Evolutionary conservation across 2,797 vertebrate species (phyloP), one percentile per base, ranked within the genome.

Genomic region (Hoplostethus atlanticus): DNA sequence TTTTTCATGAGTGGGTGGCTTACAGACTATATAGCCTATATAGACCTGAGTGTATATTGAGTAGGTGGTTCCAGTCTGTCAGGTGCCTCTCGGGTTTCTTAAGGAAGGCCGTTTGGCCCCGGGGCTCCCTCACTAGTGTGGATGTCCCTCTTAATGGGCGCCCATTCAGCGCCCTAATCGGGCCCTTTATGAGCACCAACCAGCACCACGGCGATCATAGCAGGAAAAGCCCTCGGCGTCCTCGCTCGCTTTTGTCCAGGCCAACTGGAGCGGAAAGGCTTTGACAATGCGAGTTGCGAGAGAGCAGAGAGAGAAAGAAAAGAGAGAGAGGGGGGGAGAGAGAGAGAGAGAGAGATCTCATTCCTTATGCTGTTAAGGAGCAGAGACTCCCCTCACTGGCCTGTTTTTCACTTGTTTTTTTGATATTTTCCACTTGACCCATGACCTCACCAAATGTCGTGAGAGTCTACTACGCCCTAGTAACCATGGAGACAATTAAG

Each of bases 261-360:
- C 84, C 89, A 89, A 92, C 79, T 94, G 90, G 90, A 93, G 93
- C 91, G 65, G 82, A 90, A 93, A 88, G 60, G 77, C 80, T 87
- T 88, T 77, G 77, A 92, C 85, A 84, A 84, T 67, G 71, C 72
- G 21, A 76, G 81, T 64, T 48, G 61, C 46, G 50, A 61, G 72
- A 65, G 71, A 59, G 46, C n/a, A 55, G 40, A 42, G 64, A 30
- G 51, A 30, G 28, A 51, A 55, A 66, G 38, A 51, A 59, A 44
- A n/a, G 47, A 17, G 53, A 42, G 25, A 64, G 31, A 48, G 53
- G 42, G 50, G 42, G n/a, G 30, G 16, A 21, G 38, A 70, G 31
- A 65, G 34, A 12, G 12, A 68, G 71, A 62, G 66, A 84, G 85
- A 80, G 57, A 75, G 73, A 77, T 81, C 52, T 80, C 70, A 79